phyloP scores from a whole-genome alignment of 2,797 vertebrate species.

The Dipus sagitta region DNA sequence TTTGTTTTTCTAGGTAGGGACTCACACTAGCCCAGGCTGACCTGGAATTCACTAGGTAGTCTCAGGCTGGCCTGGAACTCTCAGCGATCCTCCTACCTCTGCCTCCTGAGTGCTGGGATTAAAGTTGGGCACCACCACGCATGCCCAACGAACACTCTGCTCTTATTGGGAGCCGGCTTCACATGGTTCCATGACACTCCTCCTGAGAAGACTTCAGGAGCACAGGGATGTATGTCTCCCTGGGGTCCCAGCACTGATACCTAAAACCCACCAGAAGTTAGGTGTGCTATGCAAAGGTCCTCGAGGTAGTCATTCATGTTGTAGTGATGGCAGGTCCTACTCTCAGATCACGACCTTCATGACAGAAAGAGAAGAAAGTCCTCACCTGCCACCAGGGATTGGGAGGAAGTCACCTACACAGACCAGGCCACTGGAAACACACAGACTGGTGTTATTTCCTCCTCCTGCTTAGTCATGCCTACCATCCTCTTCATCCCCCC shows the following conservation, averaged over 20 bases:
- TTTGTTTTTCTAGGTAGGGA: too few species aligned
- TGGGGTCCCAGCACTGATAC: not conserved
- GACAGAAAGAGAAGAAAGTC: not conserved
- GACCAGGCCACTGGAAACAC: not conserved
- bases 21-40: too few species aligned
- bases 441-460: not conserved
- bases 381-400: not conserved
- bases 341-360: not conserved
- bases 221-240: not conserved
- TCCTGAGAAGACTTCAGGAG: not conserved
- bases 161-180: not conserved
- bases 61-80: too few species aligned
- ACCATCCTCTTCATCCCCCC: not conserved
- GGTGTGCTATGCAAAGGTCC: not conserved
- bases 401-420: not conserved
- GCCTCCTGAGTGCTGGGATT: too few species aligned
- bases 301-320: not conserved
- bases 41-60: too few species aligned
- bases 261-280: not conserved
- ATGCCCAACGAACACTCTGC: too few species aligned
- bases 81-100: too few species aligned
- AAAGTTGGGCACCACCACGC: too few species aligned
- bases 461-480: not conserved
- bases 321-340: not conserved
- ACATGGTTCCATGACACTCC: not conserved